Evolutionary conservation across 2,797 vertebrate species (phyloP), one percentile per base, ranked within the genome.

Genomic region (Phrynocephalus vlangalii): DNA sequence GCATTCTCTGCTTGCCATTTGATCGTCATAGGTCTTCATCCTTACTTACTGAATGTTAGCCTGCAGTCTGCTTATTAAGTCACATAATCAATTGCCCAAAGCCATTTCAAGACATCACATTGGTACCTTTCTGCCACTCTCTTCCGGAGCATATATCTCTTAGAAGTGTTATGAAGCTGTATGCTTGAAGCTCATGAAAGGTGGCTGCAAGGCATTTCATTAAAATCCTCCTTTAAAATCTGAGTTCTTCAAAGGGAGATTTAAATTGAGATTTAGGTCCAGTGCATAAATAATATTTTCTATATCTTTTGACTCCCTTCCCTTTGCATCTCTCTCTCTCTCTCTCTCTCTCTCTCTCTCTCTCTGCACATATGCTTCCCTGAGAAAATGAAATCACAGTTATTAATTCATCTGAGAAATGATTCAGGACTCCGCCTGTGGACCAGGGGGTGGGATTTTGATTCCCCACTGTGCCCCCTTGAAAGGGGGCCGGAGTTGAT

Each of bases 1-100:
- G 60, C 92, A 73, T 91, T 94, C 72, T n/a, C 82, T 93, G 68
- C 24, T 90, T 6, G 6, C 56, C 30, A 90, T 79, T 20, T 67
- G 93, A 92, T 91, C 91, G 94, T 78, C 6, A 28, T 30, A 91
- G 92, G 86, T 92, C 70, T 82, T 52, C 52, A 52, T 86, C 52
- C 82, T 95, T 95, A 89, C 28, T 91, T 91, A 93, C 20, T 72
- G 91, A 90, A 0, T 1, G 90, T 44, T 44, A 89, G 15, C 87
- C 13, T 22, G 82, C 76, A 33, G 15, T 75, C 48, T 90, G 85
- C 70, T 92, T 91, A 71, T 86, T 91, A 92, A 91, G 71, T 44
- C 78, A 15, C 75, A 52, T 89, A 83, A 90, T 90, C 83, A 94
- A 66, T 9, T 90, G 82, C 80, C 68, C 26, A 18, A 82, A 52